Evolutionary conservation across 92 coral and sea anemone species (phyloP).

Genomic region (Porites rus): DNA sequence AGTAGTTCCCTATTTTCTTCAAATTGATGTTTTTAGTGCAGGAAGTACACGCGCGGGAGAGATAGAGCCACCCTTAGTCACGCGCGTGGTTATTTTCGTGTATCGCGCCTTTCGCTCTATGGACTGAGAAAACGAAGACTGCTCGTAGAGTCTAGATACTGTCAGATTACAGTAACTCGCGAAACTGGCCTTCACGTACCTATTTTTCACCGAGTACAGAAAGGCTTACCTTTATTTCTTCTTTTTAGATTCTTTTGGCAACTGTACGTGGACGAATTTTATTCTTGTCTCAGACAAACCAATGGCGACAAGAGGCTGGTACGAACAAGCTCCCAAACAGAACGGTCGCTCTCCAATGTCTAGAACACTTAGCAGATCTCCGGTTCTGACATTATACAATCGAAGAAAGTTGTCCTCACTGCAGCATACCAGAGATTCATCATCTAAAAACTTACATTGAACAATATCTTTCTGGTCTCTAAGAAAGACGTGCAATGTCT

Average conservation of each 20-base stretch:
- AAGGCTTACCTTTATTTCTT: too few relatives aligned
- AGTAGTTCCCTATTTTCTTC: too few relatives aligned
- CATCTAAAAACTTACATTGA: constrained; percentile 12
- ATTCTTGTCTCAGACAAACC: neutral
- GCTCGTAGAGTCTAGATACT: too few relatives aligned
- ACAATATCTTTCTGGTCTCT: neutral
- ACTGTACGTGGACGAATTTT: neutral
- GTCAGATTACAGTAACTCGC: too few relatives aligned
- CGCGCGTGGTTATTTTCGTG: too few relatives aligned
- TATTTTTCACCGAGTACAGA: too few relatives aligned
- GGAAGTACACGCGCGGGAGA: too few relatives aligned
- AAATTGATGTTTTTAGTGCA: too few relatives aligned
- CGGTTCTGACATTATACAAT: constrained; percentile 1
- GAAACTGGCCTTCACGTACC: neutral
- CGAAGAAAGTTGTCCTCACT: constrained; percentile 9
- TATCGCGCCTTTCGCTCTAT: too few relatives aligned
- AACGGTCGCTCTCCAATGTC: constrained; percentile 1
- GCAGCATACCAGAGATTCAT: constrained; percentile 9
- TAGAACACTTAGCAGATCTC: neutral
- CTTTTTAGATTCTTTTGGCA: neutral
- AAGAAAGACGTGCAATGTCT: neutral
- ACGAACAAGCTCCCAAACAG: constrained; percentile 11
- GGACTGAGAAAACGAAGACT: too few relatives aligned
- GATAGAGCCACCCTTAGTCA: too few relatives aligned
- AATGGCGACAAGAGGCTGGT: constrained; percentile 15